These are phyloP conservation scores for Pantherophis vulpinus DNA, from an alignment of 2,797 vertebrate genomes.

Conservation along the genomic window DNA sequence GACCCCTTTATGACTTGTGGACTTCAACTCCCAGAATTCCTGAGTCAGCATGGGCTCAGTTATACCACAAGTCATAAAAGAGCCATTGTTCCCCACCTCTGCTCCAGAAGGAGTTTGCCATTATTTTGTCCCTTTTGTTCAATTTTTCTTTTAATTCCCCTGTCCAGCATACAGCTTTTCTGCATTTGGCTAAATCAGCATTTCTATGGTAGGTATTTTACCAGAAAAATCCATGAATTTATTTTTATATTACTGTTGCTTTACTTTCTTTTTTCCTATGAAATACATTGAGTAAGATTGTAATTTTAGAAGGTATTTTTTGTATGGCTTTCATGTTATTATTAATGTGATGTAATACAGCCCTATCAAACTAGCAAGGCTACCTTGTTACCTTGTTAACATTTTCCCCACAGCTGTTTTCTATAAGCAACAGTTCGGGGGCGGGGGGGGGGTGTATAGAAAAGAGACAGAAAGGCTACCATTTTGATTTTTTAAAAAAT, in stretches of 20 bases:
- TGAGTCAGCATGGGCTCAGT: neutral
- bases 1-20: neutral
- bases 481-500: neutral
- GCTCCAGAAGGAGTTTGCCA: neutral
- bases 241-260: neutral
- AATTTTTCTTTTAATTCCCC: slow-evolving; percentile 18
- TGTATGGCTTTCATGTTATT: neutral
- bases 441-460: too few relatives aligned
- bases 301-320: neutral
- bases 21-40: neutral
- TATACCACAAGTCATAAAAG: neutral
- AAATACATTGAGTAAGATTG: neutral
- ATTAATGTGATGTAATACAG: neutral
- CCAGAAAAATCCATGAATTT: neutral
- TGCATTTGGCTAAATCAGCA: slow-evolving; percentile 49
- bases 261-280: neutral
- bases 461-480: neutral
- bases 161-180: neutral
- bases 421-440: neutral
- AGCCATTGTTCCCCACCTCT: neutral
- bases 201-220: slow-evolving; percentile 35
- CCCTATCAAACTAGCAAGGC: neutral
- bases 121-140: neutral
- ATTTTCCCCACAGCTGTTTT: neutral
- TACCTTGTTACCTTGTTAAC: neutral